Base-by-base conservation (phyloP, 2,113 vertebrate species). In the Phyllopteryx taeniolatus region DNA sequence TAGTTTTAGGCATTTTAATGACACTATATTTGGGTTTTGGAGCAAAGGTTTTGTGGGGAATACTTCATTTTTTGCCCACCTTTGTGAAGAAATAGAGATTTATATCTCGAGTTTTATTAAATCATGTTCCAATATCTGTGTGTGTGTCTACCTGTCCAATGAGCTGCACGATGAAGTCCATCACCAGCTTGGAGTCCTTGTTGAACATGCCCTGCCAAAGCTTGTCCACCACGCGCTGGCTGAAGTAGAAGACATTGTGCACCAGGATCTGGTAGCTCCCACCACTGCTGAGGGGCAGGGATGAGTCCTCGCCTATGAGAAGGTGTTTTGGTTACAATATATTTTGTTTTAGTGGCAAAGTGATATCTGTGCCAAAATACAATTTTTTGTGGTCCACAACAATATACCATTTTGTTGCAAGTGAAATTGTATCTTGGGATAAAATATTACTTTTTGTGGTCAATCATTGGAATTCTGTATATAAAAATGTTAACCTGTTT, bases 191-290 rank as follows among this genome's bases (percentile, higher is more conserved):
- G 87, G 98, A 98, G 85, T 99, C 97, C 90, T 97, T 99, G 92
- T 96, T 98, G 93, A 99, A 98, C 96, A 99, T 98, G 78, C 98
- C 96, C 93, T 99, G 98, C 98, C 98, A 99, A 82, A 99, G 95
- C 85, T 99, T 99, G 92, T 99, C 98, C 89, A 99, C 98, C 80
- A 99, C 95, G 51, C 98, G 93, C 80, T 99, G 98, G 12, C 94
- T 96, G 88, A 99, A 98, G 91, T 98, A 99, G 91, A 99, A 98
- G 62, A 98, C 96, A 2, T 99, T 99, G 93, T 96, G 96, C 84
- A 99, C 98, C 93, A 99, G 91, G 43, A 96, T 93, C 86, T 98
- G 96, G 84, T 98, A 98, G 78, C 94, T 99, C 81, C 98, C 98
- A 47, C 96, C 96, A 35, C 92, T 95, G 0, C 96, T 96, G 79